Conservation (phyloP, 2,888 invertebrate genomes). For the Protophormia terraenovae region DNA sequence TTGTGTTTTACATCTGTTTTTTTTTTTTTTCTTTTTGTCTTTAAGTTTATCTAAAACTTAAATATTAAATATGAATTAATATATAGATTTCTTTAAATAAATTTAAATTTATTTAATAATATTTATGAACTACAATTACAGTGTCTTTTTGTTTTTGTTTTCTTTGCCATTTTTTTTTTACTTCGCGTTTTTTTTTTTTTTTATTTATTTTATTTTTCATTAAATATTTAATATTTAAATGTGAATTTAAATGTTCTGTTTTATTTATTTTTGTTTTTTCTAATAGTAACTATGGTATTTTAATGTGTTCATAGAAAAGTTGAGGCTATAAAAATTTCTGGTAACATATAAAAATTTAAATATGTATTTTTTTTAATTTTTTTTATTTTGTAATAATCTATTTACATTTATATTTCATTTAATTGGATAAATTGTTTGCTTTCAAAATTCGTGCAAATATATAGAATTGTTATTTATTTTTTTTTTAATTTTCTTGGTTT, state of each 20-base stretch:
- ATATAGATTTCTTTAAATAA: conserved; percentile 44
- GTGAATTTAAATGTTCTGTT: neutral
- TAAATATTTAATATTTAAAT: conserved; percentile 46
- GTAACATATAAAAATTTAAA: conserved; percentile 12
- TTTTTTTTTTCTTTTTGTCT: conserved; percentile 62
- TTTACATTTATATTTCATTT: conserved; percentile 56
- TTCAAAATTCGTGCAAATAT: conserved; percentile 59
- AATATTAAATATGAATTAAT: conserved; percentile 50
- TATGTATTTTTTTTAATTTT: no score
- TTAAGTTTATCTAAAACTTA: conserved; percentile 70
- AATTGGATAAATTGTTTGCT: conserved; percentile 18
- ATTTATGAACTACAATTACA: conserved; percentile 56
- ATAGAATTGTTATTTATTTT: conserved; percentile 1
- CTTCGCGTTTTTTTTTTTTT: no score
- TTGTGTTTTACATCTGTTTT: no score
- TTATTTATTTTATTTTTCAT: conserved; percentile 32
- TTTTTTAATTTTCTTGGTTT: neutral
- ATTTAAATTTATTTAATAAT: conserved; percentile 37
- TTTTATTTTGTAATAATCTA: neutral
- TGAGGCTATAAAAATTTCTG: conserved; percentile 27
- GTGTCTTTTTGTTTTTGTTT: conserved; percentile 58
- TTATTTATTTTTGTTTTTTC: conserved; percentile 20
- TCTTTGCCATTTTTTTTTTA: neutral
- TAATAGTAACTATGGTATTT: conserved; percentile 68
- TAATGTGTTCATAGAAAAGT: conserved; percentile 39